Evolutionary conservation across 2,113 vertebrate genomes (phyloP).

Genomic region (Grallaria varia): DNA sequence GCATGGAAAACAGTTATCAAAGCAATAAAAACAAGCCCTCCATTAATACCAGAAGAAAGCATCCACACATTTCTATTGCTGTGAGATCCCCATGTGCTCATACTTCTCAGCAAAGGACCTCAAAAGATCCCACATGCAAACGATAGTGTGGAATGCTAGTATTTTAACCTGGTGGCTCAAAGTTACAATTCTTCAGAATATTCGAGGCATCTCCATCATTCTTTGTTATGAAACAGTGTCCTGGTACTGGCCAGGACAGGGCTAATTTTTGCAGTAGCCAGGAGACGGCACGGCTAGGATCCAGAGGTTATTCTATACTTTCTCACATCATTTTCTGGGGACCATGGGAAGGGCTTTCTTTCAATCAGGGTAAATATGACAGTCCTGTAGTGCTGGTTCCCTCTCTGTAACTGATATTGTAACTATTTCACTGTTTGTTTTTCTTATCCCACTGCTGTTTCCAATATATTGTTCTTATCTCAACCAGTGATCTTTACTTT

Average conservation of each 20-base stretch:
- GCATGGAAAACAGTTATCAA: neutral
- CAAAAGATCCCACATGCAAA: neutral
- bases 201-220: neutral
- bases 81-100: neutral
- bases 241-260: neutral
- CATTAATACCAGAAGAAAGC: neutral
- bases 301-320: neutral
- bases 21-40: neutral
- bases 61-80: neutral
- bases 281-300: neutral
- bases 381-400: rapidly evolving
- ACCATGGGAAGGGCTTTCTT: neutral
- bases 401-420: neutral
- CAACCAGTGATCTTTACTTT: neutral
- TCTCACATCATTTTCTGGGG: neutral
- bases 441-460: neutral
- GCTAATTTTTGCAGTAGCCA: neutral
- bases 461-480: neutral
- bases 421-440: neutral
- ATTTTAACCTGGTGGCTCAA: neutral
- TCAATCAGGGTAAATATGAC: neutral
- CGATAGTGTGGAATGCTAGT: neutral
- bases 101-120: neutral
- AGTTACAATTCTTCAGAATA: neutral
- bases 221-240: neutral